Evolutionary conservation across 1,140 invertebrate genomes (phyloP), one percentile per base, ranked within the genome.

Genomic region (Drosophila arizonae): DNA sequence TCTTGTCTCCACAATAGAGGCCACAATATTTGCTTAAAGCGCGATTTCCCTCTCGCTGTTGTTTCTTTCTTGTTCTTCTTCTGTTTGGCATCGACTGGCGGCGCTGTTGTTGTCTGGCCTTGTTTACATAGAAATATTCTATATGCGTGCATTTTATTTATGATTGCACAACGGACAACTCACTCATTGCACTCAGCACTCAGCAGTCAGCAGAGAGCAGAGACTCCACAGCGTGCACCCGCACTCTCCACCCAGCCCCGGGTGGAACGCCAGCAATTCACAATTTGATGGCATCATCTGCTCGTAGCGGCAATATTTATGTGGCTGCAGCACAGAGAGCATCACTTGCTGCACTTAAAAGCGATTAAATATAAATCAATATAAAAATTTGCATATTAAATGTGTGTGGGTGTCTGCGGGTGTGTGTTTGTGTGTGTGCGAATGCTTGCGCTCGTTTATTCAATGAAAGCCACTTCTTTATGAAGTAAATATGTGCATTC

Each of bases 281-380:
- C 68, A 78, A 73, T 76, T 56, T 73, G 66, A 77, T 79, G 77
- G 75, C 75, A 77, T 79, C 77, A 79, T 79, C 77, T 79, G 77
- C 63, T 60, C 24, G 56, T 51, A 56, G 62, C 68, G 62, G 50
- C 54, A 61, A 63, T 71, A 75, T 75, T 75, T 75, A 71, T 75
- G 69, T 72, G 73, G 55, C 55, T 50, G 45, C 48, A 67, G 56
- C n/a, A 46, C 52, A 48, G 50, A 24, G 45, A 28, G 33, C 36
- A 46, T 36, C 43, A 11, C 24, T 46, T 17, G 74, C 65, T 68
- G 79, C 81, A 77, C 81, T 90, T 86, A 81, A 90, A 85, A 80
- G 76, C 86, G 86, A 89, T 89, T 89, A 89, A 90, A 90, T 86
- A 86, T 90, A 89, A 89, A 89, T 86, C 82, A 90, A 86, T 89